Evolutionary conservation across 2,113 vertebrate species (phyloP).

Genomic region (Galbula dea): DNA sequence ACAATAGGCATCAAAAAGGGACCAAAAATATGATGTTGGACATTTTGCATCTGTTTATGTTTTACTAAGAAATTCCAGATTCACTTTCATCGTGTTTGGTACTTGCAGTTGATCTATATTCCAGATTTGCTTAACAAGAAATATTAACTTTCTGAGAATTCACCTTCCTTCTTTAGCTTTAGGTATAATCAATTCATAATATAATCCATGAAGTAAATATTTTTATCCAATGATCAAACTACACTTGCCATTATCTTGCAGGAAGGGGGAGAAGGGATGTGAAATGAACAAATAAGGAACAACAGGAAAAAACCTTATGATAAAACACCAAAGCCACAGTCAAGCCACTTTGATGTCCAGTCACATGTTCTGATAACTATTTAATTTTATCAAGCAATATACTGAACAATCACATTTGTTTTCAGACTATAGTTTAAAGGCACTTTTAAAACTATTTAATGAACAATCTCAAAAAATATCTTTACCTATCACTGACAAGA

Average conservation of each 20-base stretch:
- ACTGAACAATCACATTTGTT: neutral
- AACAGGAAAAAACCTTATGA: neutral
- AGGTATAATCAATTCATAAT: conserved; percentile 7
- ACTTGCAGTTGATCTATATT: conserved; percentile 28
- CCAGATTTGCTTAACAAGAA: conserved; percentile 39
- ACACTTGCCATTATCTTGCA: neutral
- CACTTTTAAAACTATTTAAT: neutral
- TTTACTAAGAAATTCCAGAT: conserved; percentile 53
- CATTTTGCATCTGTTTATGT: conserved; percentile 45
- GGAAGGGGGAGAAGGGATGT: rapidly evolving
- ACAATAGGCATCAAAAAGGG: neutral
- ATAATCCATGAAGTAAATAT: neutral
- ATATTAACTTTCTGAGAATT: conserved; percentile 18
- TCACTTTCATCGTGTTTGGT: conserved; percentile 30
- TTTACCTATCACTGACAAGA: neutral
- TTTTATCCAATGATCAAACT: neutral
- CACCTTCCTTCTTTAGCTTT: neutral
- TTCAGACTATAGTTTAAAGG: neutral
- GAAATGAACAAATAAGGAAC: neutral
- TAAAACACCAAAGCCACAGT: neutral
- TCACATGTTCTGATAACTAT: neutral
- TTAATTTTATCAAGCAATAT: neutral
- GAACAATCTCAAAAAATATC: neutral
- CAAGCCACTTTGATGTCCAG: neutral
- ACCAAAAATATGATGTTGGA: conserved; percentile 10